phyloP scores from a whole-genome alignment of 2,797 vertebrate species.

The Lutjanus argentimaculatus region DNA sequence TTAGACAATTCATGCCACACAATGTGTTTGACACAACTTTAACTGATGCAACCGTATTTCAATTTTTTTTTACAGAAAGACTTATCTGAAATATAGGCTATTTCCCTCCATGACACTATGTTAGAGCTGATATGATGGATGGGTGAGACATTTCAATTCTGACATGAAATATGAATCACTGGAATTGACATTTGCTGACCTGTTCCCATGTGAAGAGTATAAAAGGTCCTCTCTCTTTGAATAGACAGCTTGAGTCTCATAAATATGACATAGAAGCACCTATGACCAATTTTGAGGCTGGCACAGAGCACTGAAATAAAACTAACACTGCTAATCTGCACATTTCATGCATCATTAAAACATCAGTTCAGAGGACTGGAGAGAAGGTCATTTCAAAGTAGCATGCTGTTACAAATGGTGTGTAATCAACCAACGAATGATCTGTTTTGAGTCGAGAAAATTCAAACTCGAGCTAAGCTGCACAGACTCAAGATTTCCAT shows the following conservation, averaged over 20 bases:
- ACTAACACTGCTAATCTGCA: slow-evolving; percentile 81
- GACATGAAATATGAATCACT: slow-evolving; percentile 78
- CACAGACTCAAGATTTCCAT: slow-evolving; percentile 36
- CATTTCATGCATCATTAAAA: slow-evolving; percentile 84
- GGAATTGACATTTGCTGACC: slow-evolving; percentile 82
- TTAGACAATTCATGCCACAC: slow-evolving; percentile 51
- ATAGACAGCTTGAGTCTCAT: slow-evolving; percentile 77
- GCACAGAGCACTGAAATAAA: slow-evolving; percentile 71
- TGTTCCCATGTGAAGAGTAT: slow-evolving; percentile 79
- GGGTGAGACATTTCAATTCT: slow-evolving; percentile 74
- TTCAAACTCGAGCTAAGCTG: slow-evolving; percentile 32
- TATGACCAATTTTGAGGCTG: slow-evolving; percentile 72
- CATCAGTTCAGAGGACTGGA: slow-evolving; percentile 66
- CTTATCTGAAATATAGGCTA: slow-evolving; percentile 18
- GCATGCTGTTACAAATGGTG: slow-evolving; percentile 66
- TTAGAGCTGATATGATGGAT: slow-evolving; percentile 69
- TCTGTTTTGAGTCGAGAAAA: slow-evolving; percentile 58
- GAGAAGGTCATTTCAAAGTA: slow-evolving; percentile 78
- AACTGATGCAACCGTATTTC: slow-evolving; percentile 30
- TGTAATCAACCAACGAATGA: slow-evolving; percentile 67
- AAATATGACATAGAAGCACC: slow-evolving; percentile 80
- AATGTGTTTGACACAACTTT: slow-evolving; percentile 39
- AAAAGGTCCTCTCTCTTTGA: slow-evolving; percentile 82
- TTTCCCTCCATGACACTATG: slow-evolving; percentile 37
- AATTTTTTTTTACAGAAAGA: slow-evolving; percentile 1